phyloP scores from a whole-genome alignment of 1,140 invertebrate genomes.

The Hylaeus volcanicus region DNA sequence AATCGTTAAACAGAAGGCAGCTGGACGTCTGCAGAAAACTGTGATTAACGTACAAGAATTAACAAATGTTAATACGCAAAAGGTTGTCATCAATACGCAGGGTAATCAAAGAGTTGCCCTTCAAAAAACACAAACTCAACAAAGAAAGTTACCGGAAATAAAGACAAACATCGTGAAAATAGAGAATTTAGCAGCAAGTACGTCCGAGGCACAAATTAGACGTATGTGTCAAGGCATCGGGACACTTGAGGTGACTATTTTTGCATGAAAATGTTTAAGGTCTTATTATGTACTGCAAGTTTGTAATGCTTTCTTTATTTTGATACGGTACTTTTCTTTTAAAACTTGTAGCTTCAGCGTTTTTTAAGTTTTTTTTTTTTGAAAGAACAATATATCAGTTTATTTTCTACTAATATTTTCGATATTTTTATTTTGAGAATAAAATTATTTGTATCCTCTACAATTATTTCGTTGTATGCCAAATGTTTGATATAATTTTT shows the following conservation, averaged over 20 bases:
- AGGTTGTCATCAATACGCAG: constrained; percentile 50
- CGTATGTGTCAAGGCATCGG: constrained; percentile 82
- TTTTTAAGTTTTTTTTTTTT: neutral
- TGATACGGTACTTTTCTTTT: neutral
- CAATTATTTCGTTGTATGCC: neutral
- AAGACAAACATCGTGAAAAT: constrained; percentile 80
- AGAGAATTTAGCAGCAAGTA: constrained; percentile 81
- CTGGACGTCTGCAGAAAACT: constrained; percentile 42
- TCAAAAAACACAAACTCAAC: constrained; percentile 66
- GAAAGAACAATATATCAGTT: neutral
- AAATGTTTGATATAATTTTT: neutral
- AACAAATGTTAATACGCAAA: constrained; percentile 44
- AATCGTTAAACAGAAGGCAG: constrained; percentile 40
- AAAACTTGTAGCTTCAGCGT: neutral
- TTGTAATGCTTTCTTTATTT: neutral
- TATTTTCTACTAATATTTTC: constrained; percentile 7
- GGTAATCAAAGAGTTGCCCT: constrained; percentile 77
- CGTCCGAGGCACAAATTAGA: constrained; percentile 80
- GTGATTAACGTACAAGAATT: constrained; percentile 49
- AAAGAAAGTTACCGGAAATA: constrained; percentile 58
- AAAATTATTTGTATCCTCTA: neutral
- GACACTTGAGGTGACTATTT: constrained; percentile 81
- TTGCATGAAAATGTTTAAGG: constrained; percentile 61
- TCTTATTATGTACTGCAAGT: neutral
- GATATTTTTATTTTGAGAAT: neutral